These are phyloP conservation scores for Melipona bicolor DNA, from an alignment of 2,888 invertebrate species.

Conservation along the genomic window DNA sequence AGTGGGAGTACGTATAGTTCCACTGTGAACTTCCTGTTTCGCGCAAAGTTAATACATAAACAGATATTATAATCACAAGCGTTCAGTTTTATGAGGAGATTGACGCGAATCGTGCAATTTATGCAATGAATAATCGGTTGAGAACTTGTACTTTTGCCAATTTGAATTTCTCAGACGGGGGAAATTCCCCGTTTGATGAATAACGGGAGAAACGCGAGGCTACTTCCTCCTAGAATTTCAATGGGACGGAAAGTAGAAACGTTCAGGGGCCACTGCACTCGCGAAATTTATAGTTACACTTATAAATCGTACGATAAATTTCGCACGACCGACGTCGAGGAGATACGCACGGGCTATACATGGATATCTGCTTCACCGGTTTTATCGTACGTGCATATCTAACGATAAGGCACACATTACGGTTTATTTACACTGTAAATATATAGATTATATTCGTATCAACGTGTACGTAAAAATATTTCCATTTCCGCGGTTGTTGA, in stretches of 20 bases:
- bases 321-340: not conserved
- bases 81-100: not conserved
- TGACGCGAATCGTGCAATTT: not conserved
- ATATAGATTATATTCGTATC: not conserved
- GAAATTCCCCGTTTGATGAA: conserved; percentile 17
- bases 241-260: conserved; percentile 29
- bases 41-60: not conserved
- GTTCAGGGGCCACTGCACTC: not conserved
- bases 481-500: too few relatives aligned
- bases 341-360: not conserved
- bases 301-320: conserved; percentile 15
- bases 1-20: not conserved
- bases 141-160: conserved; percentile 19
- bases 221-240: conserved; percentile 22
- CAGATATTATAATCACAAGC: conserved; percentile 21
- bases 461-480: too few relatives aligned
- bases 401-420: too few relatives aligned
- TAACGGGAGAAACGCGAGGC: conserved; percentile 21
- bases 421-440: not conserved
- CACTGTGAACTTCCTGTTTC: not conserved
- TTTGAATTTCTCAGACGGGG: not conserved
- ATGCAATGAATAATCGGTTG: conserved; percentile 14
- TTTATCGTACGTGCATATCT: not conserved
- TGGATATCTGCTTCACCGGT: not conserved
- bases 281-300: conserved; percentile 17